Percentiles rank a stretch among this genome's conserved stretches.
Evolutionary conservation across 2,888 invertebrate genomes (phyloP).

Genomic region (Listrodromus nycthemerus): DNA sequence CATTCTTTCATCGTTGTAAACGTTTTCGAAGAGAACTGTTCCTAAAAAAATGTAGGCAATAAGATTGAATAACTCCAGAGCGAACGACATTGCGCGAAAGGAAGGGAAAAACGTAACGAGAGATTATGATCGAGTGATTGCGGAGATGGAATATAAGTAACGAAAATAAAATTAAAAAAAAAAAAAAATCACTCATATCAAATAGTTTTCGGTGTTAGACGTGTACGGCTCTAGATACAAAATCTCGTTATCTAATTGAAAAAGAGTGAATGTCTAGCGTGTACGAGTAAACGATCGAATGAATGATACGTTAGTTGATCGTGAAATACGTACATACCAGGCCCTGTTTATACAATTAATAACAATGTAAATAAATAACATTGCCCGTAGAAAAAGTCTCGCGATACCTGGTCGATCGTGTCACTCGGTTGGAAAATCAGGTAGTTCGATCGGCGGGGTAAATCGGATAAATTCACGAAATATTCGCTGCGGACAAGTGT

Average conservation of each 20-base stretch:
- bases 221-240: conserved; percentile 80
- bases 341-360: conserved; percentile 82
- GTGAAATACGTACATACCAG: conserved; percentile 83
- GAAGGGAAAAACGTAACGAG: conserved; percentile 50
- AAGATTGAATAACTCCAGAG: conserved; percentile 73
- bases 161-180: conserved; percentile 61
- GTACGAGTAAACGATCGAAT: conserved; percentile 39
- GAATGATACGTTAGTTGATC: conserved; percentile 72
- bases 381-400: conserved; percentile 77
- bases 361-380: conserved; percentile 82
- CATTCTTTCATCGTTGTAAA: conserved; percentile 76
- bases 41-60: conserved; percentile 84
- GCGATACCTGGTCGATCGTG: conserved; percentile 47
- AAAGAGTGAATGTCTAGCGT: conserved; percentile 62
- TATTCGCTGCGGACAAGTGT: conserved; percentile 58
- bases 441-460: conserved; percentile 27
- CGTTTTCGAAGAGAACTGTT: conserved; percentile 83
- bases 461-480: conserved; percentile 45
- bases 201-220: conserved; percentile 84
- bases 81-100: conserved; percentile 61
- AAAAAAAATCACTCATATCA: conserved; percentile 83
- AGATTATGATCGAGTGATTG: conserved; percentile 69
- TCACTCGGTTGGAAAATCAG: conserved; percentile 18
- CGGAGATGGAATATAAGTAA: conserved; percentile 57
- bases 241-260: conserved; percentile 84